These are phyloP conservation scores for Argynnis bischoffii DNA, from an alignment of 2,888 invertebrate genomes.

Conservation along the genomic window DNA sequence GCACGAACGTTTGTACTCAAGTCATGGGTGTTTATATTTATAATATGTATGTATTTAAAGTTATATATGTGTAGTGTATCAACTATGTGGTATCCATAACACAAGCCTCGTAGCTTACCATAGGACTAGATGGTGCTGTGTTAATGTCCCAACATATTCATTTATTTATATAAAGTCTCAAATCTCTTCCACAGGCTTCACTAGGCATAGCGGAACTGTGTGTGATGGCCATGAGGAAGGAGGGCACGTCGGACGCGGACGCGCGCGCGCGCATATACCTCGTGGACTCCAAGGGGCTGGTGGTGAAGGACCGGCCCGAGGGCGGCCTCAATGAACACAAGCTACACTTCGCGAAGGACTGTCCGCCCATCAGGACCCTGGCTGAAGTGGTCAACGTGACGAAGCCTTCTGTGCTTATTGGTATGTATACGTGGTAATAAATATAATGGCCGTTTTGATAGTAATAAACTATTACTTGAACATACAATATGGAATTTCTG, in stretches of 20 bases:
- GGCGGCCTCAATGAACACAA: constrained; percentile 93
- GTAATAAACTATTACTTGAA: too few species aligned
- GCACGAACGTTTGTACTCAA: too few species aligned
- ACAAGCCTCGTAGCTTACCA: too few species aligned
- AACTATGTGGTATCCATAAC: too few species aligned
- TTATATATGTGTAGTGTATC: too few species aligned
- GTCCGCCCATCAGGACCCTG: constrained; percentile 88
- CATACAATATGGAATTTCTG: not conserved
- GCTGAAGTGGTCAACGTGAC: constrained; percentile 90
- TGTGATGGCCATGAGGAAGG: constrained; percentile 95
- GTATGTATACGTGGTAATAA: constrained; percentile 60
- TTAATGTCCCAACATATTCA: too few species aligned
- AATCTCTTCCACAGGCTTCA: constrained; percentile 85
- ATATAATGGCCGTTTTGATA: too few species aligned
- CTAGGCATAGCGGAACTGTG: constrained; percentile 96
- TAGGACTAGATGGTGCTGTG: too few species aligned
- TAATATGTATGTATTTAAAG: too few species aligned
- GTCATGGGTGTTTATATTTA: too few species aligned
- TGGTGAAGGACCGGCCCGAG: constrained; percentile 92
- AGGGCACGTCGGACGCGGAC: constrained; percentile 88
- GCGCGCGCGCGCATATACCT: constrained; percentile 94
- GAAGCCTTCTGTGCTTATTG: constrained; percentile 95
- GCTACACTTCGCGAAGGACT: constrained; percentile 89
- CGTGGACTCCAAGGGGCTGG: constrained; percentile 97
- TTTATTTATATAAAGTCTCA: not conserved